Evolutionary conservation across 2,797 vertebrate genomes (phyloP).

Genomic region (Kryptopterus vitreolus): DNA sequence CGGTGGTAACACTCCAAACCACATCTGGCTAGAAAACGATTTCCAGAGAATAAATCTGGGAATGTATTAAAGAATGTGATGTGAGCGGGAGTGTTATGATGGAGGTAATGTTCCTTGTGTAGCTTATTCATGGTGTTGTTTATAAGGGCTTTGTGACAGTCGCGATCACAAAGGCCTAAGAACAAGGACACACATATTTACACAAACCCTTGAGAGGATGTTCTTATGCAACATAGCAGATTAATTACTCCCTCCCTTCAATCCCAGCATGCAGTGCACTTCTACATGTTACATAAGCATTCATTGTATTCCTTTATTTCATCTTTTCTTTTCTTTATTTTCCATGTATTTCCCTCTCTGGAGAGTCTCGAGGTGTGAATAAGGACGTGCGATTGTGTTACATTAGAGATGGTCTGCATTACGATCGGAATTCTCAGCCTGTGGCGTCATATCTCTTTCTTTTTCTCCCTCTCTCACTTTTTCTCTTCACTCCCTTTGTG

Average conservation of each 20-base stretch:
- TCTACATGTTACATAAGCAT: not conserved
- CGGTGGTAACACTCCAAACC: too few species aligned
- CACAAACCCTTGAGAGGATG: not conserved
- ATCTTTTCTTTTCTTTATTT: not conserved
- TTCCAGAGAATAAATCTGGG: not conserved
- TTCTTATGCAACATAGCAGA: constrained; percentile 57
- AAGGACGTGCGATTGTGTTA: constrained; percentile 1
- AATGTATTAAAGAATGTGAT: not conserved
- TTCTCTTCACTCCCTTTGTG: constrained; percentile 38
- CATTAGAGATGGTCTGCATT: constrained; percentile 29
- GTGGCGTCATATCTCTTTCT: constrained; percentile 41
- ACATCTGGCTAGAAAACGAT: too few species aligned
- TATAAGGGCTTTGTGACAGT: not conserved
- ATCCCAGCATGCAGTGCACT: not conserved
- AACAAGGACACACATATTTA: not conserved
- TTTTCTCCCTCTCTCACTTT: constrained; percentile 43
- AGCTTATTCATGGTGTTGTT: not conserved
- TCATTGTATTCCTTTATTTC: not conserved
- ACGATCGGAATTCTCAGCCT: constrained; percentile 36
- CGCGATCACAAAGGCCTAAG: not conserved
- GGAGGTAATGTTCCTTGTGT: not conserved
- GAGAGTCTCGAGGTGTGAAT: not conserved
- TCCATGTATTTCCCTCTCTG: not conserved
- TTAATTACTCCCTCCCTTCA: constrained; percentile 14
- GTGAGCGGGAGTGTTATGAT: not conserved